Conservation (phyloP, 2,797 vertebrate genomes). For the Monodelphis domestica region DNA sequence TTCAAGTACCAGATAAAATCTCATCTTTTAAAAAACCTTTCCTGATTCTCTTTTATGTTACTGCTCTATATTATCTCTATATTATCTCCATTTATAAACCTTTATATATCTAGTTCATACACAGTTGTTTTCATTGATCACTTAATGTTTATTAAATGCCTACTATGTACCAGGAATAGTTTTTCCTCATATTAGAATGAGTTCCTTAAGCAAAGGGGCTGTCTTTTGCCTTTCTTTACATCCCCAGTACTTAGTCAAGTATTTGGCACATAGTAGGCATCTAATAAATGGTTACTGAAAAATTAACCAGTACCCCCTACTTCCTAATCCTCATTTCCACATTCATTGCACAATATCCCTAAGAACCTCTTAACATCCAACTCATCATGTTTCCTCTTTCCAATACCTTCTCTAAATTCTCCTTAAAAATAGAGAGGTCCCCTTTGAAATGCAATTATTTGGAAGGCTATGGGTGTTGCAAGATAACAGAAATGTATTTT, state of each 20-base stretch:
- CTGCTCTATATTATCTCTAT: neutral
- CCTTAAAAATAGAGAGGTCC: neutral
- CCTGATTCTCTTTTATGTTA: neutral
- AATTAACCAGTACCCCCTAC: neutral
- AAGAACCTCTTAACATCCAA: neutral
- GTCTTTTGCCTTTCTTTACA: neutral
- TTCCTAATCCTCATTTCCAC: neutral
- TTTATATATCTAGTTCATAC: neutral
- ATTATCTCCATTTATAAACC: too few relatives aligned
- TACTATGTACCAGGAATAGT: neutral
- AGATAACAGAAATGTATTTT: neutral
- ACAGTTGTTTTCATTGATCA: neutral
- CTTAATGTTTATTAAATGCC: neutral
- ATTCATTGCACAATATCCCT: neutral
- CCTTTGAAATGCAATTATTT: neutral
- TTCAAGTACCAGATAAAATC: neutral
- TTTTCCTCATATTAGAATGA: neutral
- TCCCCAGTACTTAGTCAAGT: neutral
- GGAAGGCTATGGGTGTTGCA: slow-evolving; percentile 16
- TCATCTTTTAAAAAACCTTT: neutral
- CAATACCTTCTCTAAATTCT: neutral
- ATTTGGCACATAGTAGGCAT: neutral
- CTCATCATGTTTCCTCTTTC: neutral
- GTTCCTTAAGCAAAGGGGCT: neutral
- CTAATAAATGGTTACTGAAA: neutral